Conservation (phyloP, 2,113 vertebrate species). For the Vulpes lagopus region DNA sequence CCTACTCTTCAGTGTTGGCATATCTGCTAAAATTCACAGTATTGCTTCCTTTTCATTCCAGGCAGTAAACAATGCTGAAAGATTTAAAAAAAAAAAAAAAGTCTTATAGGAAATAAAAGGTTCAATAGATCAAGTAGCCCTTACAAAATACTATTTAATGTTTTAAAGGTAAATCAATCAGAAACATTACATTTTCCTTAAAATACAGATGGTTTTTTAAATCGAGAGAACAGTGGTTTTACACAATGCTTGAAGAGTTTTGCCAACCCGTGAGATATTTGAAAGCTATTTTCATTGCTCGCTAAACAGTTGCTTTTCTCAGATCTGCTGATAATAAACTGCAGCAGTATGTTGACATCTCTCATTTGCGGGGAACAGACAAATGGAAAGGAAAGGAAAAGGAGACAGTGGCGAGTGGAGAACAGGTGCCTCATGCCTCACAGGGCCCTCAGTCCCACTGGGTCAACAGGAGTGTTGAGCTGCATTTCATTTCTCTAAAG, state of each 20-base stretch:
- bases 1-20: neutral
- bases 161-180: neutral
- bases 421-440: neutral
- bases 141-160: neutral
- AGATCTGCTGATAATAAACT: neutral
- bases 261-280: neutral
- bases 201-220: neutral
- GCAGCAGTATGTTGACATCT: neutral
- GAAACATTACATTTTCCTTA: neutral
- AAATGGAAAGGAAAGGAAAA: neutral
- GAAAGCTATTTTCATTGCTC: neutral
- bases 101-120: neutral
- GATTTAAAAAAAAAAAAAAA: neutral
- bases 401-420: neutral
- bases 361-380: neutral
- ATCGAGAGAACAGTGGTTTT: neutral
- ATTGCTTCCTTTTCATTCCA: neutral
- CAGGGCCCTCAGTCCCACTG: accelerated
- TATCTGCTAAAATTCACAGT: neutral
- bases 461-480: neutral
- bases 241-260: neutral
- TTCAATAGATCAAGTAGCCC: neutral
- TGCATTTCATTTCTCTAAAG: neutral
- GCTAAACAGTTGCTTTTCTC: neutral
- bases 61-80: neutral